Base-by-base conservation (phyloP, 2,113 vertebrate genomes). In the Osmerus mordax region DNA sequence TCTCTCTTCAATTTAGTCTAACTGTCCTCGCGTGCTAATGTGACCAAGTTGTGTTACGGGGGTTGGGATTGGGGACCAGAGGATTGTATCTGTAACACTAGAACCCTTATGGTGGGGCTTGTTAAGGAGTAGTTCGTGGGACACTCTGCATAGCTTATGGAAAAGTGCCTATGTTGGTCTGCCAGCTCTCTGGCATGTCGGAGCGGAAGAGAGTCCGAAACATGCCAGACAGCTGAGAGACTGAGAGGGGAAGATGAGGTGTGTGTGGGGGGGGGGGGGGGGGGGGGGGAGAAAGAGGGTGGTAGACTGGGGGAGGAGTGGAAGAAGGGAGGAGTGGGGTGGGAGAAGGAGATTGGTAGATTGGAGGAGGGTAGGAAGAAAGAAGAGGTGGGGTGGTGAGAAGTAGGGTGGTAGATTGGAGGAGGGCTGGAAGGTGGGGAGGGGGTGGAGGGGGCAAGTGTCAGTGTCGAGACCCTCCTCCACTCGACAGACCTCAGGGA, bases 191-290 rank as follows among this genome's bases (percentile, higher is more conserved):
- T 71, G 77, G 76, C 65, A 89, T 86, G 81, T 80, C 72, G 69
- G 69, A 78, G 19, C 65, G 74, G 14, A 14, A 32, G 59, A 78
- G 63, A 74, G 61, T 14, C 68, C 69, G 53, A 62, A 82, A 76
- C 84, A 86, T 89, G 77, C 84, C 87, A 86, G 83, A 89, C 89
- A 90, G 90, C 90, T 91, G 86, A 90, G 85, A 72, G 74, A 63
- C 58, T 81, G 56, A 73, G 66, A 21, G 72, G 82, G 67, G 78
- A 70, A 74, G 76, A 60, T 55, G 69, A 29, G 70, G 65, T 70
- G 79, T 70, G 32, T 68, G 70, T 23, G 71, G 61, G 77, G 71
- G 65, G 71, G 23, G 19, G 51, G 71, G 65, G 71, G 23, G 19
- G 51, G 11, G 21, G 21, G 2, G 66, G 6, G 8, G 41, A 11